phyloP scores from a whole-genome alignment of 1,140 invertebrate genomes.

The Tetranychus cinnabarinus region DNA sequence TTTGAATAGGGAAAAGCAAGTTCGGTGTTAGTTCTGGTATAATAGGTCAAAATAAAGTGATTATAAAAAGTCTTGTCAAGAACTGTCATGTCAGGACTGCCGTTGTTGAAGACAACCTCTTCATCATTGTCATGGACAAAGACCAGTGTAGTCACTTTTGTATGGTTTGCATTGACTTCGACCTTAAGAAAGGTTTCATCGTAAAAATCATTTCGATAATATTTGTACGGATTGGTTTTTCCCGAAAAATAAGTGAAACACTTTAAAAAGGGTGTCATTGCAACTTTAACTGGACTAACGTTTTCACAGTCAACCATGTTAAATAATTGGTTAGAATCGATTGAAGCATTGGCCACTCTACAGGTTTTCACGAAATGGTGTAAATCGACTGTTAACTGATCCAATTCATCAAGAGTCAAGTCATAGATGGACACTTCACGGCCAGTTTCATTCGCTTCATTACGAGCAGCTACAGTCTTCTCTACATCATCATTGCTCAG shows the following conservation, averaged over 20 bases:
- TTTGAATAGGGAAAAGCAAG: background rate
- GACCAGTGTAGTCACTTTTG: background rate
- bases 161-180: background rate
- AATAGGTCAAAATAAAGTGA: background rate
- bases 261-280: background rate
- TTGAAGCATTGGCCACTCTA: background rate
- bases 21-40: background rate
- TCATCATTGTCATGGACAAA: background rate
- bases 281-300: background rate
- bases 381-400: background rate
- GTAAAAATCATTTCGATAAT: background rate
- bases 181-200: background rate
- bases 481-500: background rate
- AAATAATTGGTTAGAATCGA: background rate
- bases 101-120: background rate
- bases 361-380: background rate
- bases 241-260: background rate
- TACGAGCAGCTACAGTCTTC: background rate
- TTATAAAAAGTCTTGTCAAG: background rate
- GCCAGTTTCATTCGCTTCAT: background rate
- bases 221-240: background rate
- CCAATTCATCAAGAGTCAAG: background rate
- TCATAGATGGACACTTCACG: background rate
- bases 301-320: background rate
- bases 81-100: background rate